phyloP scores from a whole-genome alignment of 2,113 vertebrate species.

The Hemicordylus capensis region DNA sequence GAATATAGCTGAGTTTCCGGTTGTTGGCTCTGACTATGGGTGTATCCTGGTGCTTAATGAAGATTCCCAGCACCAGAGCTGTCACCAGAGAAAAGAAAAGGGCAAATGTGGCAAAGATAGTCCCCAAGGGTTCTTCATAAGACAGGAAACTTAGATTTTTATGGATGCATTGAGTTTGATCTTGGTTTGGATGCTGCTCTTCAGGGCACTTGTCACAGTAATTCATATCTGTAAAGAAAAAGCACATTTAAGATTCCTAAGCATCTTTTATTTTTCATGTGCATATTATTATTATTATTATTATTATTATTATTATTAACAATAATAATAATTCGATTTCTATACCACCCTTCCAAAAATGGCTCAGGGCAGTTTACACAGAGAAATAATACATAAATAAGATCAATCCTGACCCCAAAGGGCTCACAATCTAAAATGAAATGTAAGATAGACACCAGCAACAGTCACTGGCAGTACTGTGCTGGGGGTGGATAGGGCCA shows the following conservation, averaged over 20 bases:
- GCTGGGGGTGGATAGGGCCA: too few species aligned
- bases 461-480: too few species aligned
- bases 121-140: slow-evolving; percentile 76
- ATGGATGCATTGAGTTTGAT: slow-evolving; percentile 71
- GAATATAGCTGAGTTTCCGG: slow-evolving; percentile 78
- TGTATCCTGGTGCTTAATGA: slow-evolving; percentile 55
- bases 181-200: slow-evolving; percentile 76
- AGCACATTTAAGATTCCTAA: not conserved
- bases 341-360: too few species aligned
- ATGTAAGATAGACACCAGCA: too few species aligned
- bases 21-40: slow-evolving; percentile 80
- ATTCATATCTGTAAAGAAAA: slow-evolving; percentile 46
- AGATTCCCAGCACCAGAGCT: slow-evolving; percentile 63
- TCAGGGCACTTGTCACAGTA: slow-evolving; percentile 60
- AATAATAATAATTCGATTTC: too few species aligned
- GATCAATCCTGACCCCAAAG: too few species aligned
- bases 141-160: slow-evolving; percentile 80
- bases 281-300: too few species aligned
- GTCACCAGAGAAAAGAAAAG: slow-evolving; percentile 73
- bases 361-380: too few species aligned
- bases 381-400: too few species aligned
- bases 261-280: not conserved
- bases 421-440: too few species aligned
- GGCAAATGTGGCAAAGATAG: slow-evolving; percentile 67
- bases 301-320: too few species aligned